Percentiles rank a stretch among this genome's conserved stretches.
Conservation (phyloP, 2,888 invertebrate genomes). For the Alcis repandata region DNA sequence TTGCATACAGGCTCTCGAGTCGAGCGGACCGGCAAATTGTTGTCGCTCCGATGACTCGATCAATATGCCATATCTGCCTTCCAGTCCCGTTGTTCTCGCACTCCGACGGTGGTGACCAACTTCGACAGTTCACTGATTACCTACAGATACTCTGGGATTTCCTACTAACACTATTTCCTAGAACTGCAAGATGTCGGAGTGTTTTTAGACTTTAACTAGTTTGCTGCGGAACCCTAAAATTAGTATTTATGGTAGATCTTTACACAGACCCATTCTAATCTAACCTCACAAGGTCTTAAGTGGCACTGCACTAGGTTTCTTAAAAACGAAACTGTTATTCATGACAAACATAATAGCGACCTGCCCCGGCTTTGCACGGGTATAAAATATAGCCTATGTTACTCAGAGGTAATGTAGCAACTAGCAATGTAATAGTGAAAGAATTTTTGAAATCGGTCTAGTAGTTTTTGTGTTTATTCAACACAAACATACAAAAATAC, state of each 20-base stretch:
- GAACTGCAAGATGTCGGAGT: too few species aligned
- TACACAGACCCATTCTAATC: neutral
- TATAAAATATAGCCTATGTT: too few species aligned
- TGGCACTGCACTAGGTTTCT: neutral
- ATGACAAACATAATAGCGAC: too few species aligned
- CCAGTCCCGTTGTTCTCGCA: slow-evolving; percentile 49
- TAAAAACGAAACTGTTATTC: too few species aligned
- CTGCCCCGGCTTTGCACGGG: too few species aligned
- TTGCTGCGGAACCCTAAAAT: neutral
- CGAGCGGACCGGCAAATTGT: slow-evolving; percentile 85
- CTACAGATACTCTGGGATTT: slow-evolving; percentile 10
- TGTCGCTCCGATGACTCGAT: slow-evolving; percentile 82
- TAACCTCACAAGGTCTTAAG: neutral
- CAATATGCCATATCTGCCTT: slow-evolving; percentile 75
- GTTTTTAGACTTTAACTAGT: neutral
- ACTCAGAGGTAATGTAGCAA: too few species aligned
- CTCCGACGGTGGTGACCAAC: slow-evolving; percentile 43
- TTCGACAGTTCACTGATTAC: slow-evolving; percentile 47
- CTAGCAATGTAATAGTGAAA: too few species aligned
- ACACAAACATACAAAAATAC: too few species aligned
- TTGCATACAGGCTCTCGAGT: slow-evolving; percentile 81
- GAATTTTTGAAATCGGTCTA: too few species aligned
- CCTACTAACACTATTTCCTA: neutral
- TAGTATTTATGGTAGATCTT: neutral
- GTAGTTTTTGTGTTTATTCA: too few species aligned